Evolutionary conservation across 2,113 vertebrate genomes (phyloP).

Genomic region (Echinops telfairi): DNA sequence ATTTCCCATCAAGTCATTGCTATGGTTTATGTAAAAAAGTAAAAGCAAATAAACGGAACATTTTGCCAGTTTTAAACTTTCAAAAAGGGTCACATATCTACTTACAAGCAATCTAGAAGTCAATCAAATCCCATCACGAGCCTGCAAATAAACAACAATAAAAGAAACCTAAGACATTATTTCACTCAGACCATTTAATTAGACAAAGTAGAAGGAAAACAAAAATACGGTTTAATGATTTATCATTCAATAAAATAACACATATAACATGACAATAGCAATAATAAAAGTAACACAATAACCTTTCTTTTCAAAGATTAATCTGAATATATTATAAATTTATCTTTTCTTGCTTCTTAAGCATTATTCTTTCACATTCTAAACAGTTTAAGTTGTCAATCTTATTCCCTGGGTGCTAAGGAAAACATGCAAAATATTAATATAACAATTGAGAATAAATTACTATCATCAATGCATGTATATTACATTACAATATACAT

Average conservation of each 20-base stretch:
- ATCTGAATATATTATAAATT: neutral
- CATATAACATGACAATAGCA: neutral
- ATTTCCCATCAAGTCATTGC: conserved; percentile 42
- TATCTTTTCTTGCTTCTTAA: neutral
- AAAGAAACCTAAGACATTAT: conserved; percentile 66
- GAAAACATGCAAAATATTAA: conserved; percentile 56
- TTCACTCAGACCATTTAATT: conserved; percentile 42
- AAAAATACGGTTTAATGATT: neutral
- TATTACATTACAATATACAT: conserved; percentile 62
- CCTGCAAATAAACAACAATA: conserved; percentile 68
- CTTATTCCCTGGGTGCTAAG: conserved; percentile 17
- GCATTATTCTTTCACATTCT: neutral
- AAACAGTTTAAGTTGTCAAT: conserved; percentile 45
- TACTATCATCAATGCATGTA: conserved; percentile 62
- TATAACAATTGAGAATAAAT: conserved; percentile 45
- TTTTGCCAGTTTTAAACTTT: conserved; percentile 10
- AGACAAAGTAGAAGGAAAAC: conserved; percentile 27
- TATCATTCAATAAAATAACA: conserved; percentile 36
- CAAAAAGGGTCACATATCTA: conserved; percentile 63
- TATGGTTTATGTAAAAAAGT: conserved; percentile 39
- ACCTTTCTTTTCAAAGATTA: conserved; percentile 28
- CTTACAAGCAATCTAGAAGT: conserved; percentile 75
- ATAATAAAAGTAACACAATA: conserved; percentile 23
- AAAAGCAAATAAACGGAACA: conserved; percentile 18
- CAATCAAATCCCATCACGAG: conserved; percentile 61